Evolutionary conservation across 2,888 invertebrate genomes (phyloP), one percentile per base, ranked within the genome.

Genomic region (Aporophyla nigra): DNA sequence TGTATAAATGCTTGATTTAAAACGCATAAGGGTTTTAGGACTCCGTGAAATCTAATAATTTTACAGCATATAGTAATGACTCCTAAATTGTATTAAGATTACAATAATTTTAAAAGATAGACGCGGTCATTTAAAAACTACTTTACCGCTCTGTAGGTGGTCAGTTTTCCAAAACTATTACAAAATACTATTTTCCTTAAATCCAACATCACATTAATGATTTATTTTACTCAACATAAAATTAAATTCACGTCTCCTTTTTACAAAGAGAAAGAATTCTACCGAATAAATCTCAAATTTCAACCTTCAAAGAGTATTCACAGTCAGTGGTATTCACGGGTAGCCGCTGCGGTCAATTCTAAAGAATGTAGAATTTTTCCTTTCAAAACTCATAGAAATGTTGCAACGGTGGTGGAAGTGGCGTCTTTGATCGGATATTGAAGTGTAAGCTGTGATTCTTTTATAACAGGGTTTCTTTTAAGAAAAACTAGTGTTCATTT

Each of bases 391-490:
- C 73, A 80, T 79, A 76, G 85, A 86, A 89, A 86, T 81, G 86
- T 80, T 88, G 87, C 88, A 87, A 84, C 78, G 71, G 74, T 73
- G 71, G 74, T 33, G 89, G 89, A 90, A 87, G 86, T 83, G 78
- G 81, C 86, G 82, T 85, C 89, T 89, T 87, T 88, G 82, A 84
- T 84, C 88, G 91, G 90, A 91, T 90, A 92, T 91, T 89, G 90
- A 90, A 89, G 88, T 87, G 88, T 89, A 86, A 91, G 88, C 88
- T 88, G 86, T 84, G 85, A 83, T 71, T 67, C 67, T 63, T 68
- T 84, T 73, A 65, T 53, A 68, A 6, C 40, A 12, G 2, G 27
- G 12, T 59, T 71, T 24, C 14, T 58, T 69, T 80, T 21, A 16
- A 62, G 53, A 61, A 71, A 69, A 46, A 58, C 49, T 65, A 63